These are phyloP conservation scores for Eretmochelys imbricata DNA, from an alignment of 2,113 vertebrate genomes.

Conservation along the genomic window DNA sequence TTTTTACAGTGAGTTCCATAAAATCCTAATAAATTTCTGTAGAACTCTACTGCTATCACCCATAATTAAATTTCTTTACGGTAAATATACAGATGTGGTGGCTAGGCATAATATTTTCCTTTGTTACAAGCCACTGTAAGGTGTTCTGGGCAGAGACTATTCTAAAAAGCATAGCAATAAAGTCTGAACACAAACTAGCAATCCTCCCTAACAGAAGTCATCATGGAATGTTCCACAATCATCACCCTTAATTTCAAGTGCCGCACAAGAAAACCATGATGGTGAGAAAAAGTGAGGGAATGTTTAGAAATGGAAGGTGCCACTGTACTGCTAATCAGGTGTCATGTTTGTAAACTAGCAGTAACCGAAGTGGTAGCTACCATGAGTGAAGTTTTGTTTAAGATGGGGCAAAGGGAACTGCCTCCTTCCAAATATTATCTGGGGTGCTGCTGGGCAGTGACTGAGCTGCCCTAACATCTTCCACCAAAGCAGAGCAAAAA, in stretches of 20 bases:
- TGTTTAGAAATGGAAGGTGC: background rate
- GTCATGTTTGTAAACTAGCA: background rate
- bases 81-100: background rate
- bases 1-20: background rate
- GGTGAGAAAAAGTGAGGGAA: background rate
- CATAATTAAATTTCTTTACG: background rate
- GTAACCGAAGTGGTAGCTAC: background rate
- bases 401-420: background rate
- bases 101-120: background rate
- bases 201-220: background rate
- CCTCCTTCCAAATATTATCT: background rate
- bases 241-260: background rate
- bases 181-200: background rate
- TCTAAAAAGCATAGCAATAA: background rate
- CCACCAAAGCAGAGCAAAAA: conserved; percentile 68
- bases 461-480: conserved; percentile 71
- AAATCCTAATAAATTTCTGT: background rate
- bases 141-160: background rate
- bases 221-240: background rate
- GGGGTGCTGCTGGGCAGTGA: conserved; percentile 55
- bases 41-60: background rate
- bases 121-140: background rate
- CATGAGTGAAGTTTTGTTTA: background rate
- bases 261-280: background rate
- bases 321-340: fast-evolving